Base-by-base conservation (phyloP, 2,888 invertebrate genomes). In the Cynaeus angustus region DNA sequence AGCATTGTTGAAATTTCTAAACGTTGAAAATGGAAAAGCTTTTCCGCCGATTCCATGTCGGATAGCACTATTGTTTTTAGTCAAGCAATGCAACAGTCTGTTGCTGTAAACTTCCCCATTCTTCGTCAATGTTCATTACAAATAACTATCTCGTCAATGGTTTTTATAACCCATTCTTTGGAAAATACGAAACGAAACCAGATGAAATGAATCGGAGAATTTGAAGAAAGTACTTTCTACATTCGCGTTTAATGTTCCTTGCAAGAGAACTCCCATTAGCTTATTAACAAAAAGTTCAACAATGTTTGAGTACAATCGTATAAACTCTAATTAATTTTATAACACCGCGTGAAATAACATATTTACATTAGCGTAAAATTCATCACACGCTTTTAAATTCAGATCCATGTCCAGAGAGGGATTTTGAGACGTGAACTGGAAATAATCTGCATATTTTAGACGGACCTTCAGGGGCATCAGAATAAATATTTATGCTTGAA, bases 11-110 rank as follows among this genome's bases (percentile, higher is more conserved):
- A 33, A 9, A 50, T 59, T 13, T 59, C 30, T 59, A 38, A 46
- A 61, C 38, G 50, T 61, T 21, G 37, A 37, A 61, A 61, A 48
- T 50, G 38, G 61, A 61, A n/a, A n/a, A 21, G 61, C 61, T 61
- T 61, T 61, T 61, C 61, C 61, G 61, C 10, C 38, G 61, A 61
- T 61, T 46, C 45, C 26, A 59, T 45, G 30, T 30, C 12, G 14
- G 59, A 59, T 59, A 59, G 9, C 13, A 26, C 33, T 33, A 61
- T 61, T 61, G 61, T 61, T 26, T 61, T 61, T 28, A 37, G 46
- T 46, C 30, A 43, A 33, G 33, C 46, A 33, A 45, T 59, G 59
- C 46, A 58, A 43, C 26, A 45, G 28, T 59, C 30, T 16, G 41
- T 56, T 56, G 26, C 21, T 55, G 38, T 38, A 9, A 10, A 55